Conservation (phyloP, 2,113 vertebrate genomes). For the Petrocephalus zakoni region DNA sequence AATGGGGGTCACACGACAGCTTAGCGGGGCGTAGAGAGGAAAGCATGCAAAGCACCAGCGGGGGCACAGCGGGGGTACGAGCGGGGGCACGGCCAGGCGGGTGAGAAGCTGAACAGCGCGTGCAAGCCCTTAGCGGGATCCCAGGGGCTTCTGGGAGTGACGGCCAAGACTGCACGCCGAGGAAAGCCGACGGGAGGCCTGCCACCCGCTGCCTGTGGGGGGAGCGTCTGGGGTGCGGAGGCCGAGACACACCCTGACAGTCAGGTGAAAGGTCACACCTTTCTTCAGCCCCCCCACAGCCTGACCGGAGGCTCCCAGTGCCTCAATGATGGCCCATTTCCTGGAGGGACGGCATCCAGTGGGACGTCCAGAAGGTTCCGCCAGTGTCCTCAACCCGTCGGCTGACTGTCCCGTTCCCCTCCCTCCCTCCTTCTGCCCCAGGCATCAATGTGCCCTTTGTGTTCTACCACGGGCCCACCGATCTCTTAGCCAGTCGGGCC, state of each 20-base stretch:
- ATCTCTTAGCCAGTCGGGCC: slow-evolving; percentile 25
- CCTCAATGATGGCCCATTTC: neutral
- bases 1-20: neutral
- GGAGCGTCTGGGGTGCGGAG: neutral
- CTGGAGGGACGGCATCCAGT: neutral
- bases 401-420: slow-evolving; percentile 2
- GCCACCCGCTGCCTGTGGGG: neutral
- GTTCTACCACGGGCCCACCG: slow-evolving; percentile 8
- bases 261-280: neutral
- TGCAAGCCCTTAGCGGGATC: neutral
- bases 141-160: neutral
- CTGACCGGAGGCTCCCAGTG: neutral
- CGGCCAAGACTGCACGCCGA: neutral
- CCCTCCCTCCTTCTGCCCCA: neutral
- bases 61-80: neutral
- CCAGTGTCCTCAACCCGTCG: neutral
- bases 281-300: neutral
- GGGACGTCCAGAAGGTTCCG: neutral
- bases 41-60: neutral
- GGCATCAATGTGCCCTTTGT: slow-evolving; percentile 42
- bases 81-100: neutral
- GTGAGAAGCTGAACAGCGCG: neutral
- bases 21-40: neutral
- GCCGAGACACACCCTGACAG: neutral
- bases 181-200: neutral